phyloP scores from a whole-genome alignment of 2,888 invertebrate genomes.

The Scaptomyza parva region DNA sequence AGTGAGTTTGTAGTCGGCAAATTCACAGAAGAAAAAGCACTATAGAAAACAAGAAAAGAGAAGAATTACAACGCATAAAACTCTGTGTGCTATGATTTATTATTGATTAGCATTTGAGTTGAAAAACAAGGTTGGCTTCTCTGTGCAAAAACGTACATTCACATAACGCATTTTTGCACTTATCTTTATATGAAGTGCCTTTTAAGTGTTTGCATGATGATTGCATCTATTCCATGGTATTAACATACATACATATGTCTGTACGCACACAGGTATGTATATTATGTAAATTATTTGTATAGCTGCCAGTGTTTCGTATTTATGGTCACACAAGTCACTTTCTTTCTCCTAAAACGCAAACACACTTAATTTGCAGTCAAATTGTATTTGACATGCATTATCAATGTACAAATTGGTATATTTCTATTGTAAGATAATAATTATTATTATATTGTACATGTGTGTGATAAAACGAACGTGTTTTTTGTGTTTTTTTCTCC shows the following conservation, averaged over 20 bases:
- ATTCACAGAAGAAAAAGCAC: not conserved
- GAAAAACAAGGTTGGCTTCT: not conserved
- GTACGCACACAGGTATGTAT: not conserved
- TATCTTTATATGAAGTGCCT: conserved; percentile 6
- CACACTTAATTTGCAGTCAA: conserved; percentile 2
- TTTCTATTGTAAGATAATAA: conserved; percentile 21
- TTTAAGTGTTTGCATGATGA: conserved; percentile 18
- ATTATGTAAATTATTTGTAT: too few relatives aligned
- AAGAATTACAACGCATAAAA: not conserved
- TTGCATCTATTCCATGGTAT: not conserved
- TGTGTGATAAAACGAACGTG: conserved; percentile 18
- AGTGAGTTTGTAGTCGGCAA: conserved; percentile 2
- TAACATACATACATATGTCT: not conserved
- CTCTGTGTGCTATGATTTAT: not conserved
- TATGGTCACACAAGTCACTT: conserved; percentile 33
- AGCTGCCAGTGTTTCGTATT: not conserved
- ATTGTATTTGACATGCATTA: conserved; percentile 30
- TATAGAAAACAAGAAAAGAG: conserved; percentile 1
- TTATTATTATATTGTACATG: conserved; percentile 7
- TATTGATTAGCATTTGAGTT: conserved; percentile 4
- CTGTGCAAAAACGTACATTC: not conserved
- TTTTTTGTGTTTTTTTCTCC: conserved; percentile 10
- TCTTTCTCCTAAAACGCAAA: conserved; percentile 28
- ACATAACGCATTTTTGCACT: conserved; percentile 2
- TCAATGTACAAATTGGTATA: conserved; percentile 24